Evolutionary conservation across 2,797 vertebrate genomes (phyloP).

Genomic region (Tamandua tetradactyla): DNA sequence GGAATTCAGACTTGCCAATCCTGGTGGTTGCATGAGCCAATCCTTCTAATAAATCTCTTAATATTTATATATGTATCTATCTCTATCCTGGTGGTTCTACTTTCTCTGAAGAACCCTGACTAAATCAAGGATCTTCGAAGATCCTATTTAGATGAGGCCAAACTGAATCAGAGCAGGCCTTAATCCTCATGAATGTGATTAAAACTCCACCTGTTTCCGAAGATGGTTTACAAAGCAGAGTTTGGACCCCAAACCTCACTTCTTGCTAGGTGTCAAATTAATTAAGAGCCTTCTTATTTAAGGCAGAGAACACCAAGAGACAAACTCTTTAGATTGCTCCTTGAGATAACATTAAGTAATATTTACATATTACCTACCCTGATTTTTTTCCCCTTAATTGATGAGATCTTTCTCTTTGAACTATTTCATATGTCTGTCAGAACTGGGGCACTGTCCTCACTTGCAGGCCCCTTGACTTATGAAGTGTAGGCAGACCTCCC

Average conservation of each 20-base stretch:
- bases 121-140: no score
- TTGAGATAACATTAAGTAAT: not conserved
- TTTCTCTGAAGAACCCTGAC: no score
- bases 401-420: not conserved
- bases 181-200: no score
- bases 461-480: no score
- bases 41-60: no score
- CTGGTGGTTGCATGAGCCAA: no score
- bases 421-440: not conserved
- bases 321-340: slow-evolving; percentile 1
- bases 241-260: not conserved
- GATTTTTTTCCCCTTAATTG: not conserved
- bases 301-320: not conserved
- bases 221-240: not conserved
- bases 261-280: not conserved
- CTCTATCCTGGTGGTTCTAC: no score
- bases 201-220: not conserved
- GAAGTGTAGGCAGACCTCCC: not conserved
- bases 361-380: not conserved
- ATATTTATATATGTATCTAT: no score
- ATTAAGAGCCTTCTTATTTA: slow-evolving; percentile 31
- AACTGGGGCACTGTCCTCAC: not conserved
- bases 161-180: no score
- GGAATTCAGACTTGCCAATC: no score
- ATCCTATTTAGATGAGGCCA: no score